Percentiles rank a stretch among this genome's conserved stretches.
Conservation (phyloP, 2,888 invertebrate species). For the Stenchaetothrips biformis region DNA sequence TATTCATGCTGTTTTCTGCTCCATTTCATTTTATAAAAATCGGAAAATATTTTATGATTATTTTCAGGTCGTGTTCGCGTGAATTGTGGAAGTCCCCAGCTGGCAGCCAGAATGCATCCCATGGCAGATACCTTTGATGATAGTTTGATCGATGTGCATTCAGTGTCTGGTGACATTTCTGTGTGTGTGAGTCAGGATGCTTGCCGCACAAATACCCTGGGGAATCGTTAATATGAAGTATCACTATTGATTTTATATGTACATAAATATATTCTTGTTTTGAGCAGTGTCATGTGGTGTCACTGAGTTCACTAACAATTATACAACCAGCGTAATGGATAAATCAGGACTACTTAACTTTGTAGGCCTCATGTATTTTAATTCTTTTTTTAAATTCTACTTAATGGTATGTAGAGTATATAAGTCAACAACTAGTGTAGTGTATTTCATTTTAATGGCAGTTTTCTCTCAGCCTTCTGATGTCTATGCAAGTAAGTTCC, state of each 20-base stretch:
- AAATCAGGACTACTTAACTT: neutral
- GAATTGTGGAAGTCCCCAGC: neutral
- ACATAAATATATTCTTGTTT: neutral
- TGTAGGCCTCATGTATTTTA: neutral
- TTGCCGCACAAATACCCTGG: neutral
- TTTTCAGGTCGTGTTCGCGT: neutral
- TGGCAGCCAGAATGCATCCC: conserved; percentile 1
- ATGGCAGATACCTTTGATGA: neutral
- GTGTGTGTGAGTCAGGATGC: neutral
- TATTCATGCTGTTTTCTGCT: neutral
- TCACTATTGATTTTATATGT: neutral
- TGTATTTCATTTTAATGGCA: too few relatives aligned
- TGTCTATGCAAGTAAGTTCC: too few relatives aligned
- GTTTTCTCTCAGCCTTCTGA: too few relatives aligned
- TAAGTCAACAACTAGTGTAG: too few relatives aligned
- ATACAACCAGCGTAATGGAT: neutral
- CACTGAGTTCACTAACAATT: neutral
- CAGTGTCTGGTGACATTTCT: conserved; percentile 1
- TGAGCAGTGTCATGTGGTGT: neutral
- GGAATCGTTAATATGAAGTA: neutral
- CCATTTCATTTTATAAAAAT: neutral
- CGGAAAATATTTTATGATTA: neutral
- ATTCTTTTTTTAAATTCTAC: neutral
- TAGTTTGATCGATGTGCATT: neutral
- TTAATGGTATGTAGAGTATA: neutral